Percentiles rank a stretch among this genome's conserved stretches.
Evolutionary conservation across 2,888 invertebrate species (phyloP).

Genomic region (Elgonia sp.): DNA sequence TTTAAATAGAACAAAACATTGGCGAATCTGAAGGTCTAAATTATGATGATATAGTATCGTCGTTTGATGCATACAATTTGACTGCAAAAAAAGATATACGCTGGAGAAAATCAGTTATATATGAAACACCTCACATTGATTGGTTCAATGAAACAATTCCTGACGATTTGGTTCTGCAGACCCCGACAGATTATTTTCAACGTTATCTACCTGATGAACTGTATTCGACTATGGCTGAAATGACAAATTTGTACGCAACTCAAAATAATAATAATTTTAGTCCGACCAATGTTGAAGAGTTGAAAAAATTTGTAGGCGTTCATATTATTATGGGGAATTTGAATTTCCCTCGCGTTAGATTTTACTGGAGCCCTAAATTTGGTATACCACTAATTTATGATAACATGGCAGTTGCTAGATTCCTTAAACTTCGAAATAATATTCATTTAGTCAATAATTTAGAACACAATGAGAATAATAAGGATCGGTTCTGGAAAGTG

Average conservation of each 20-base stretch:
- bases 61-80: conserved; percentile 2
- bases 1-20: not conserved
- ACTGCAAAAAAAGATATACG: conserved; percentile 20
- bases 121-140: conserved; percentile 29
- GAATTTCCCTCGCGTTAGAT: conserved; percentile 5
- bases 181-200: conserved; percentile 28
- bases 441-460: conserved; percentile 48
- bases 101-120: conserved; percentile 43
- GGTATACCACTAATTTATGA: conserved; percentile 23
- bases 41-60: not conserved
- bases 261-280: conserved; percentile 29
- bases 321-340: conserved; percentile 41
- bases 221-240: conserved; percentile 31
- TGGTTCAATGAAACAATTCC: conserved; percentile 17
- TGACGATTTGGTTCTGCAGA: not conserved
- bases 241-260: conserved; percentile 42
- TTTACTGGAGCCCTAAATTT: conserved; percentile 39
- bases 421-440: conserved; percentile 35
- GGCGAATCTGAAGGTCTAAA: not conserved
- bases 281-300: conserved; percentile 41
- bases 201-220: conserved; percentile 31
- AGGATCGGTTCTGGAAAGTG: conserved; percentile 48
- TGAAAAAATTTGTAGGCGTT: conserved; percentile 31
- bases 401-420: conserved; percentile 11
- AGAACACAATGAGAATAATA: conserved; percentile 10